These are phyloP conservation scores for Leptopilina syphax DNA, from an alignment of 2,888 invertebrate species.

Conservation along the genomic window DNA sequence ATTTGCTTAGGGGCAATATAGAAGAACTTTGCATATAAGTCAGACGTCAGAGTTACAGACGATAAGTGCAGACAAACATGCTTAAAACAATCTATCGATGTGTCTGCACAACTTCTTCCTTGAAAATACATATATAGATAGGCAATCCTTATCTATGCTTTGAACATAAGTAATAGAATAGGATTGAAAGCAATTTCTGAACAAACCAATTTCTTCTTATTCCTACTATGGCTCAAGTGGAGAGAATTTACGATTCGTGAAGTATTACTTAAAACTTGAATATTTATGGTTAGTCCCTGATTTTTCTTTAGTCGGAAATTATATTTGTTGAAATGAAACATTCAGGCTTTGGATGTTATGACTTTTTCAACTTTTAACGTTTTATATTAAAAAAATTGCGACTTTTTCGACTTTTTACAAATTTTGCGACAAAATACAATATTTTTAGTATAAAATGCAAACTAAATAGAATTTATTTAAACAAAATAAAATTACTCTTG, in stretches of 20 bases:
- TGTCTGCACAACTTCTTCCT: slow-evolving; percentile 19
- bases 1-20: not conserved
- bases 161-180: slow-evolving; percentile 8
- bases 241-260: not conserved
- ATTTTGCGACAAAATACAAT: too few species aligned
- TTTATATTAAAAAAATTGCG: too few species aligned
- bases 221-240: not conserved
- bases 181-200: slow-evolving; percentile 1
- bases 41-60: not conserved
- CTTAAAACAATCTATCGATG: slow-evolving; percentile 9
- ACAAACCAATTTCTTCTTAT: slow-evolving; percentile 5
- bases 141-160: not conserved
- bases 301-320: too few species aligned
- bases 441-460: too few species aligned
- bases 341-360: too few species aligned
- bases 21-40: slow-evolving; percentile 10
- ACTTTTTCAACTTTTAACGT: too few species aligned
- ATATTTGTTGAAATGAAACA: too few species aligned
- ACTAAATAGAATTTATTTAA: too few species aligned
- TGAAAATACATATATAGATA: not conserved
- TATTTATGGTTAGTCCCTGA: too few species aligned
- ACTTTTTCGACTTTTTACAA: too few species aligned
- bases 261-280: too few species aligned
- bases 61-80: slow-evolving; percentile 4
- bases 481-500: too few species aligned